Evolutionary conservation across 2,888 invertebrate genomes (phyloP).

Genomic region (Asteroscopus sphinx): DNA sequence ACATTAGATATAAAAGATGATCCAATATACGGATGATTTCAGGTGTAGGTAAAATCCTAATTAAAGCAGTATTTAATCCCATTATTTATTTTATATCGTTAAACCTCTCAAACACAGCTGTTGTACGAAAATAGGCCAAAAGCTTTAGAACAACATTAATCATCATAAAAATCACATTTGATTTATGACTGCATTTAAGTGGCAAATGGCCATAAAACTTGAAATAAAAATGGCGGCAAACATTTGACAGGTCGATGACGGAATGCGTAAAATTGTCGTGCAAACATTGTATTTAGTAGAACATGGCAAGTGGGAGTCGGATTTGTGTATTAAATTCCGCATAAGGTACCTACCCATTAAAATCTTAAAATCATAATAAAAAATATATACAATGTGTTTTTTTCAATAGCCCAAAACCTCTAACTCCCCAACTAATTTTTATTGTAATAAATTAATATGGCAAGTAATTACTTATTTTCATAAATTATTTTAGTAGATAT

Average conservation of each 20-base stretch:
- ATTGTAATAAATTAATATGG: too few species aligned
- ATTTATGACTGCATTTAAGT: conserved; percentile 57
- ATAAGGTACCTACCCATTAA: too few species aligned
- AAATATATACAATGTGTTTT: too few species aligned
- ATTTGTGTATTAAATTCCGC: conserved; percentile 11
- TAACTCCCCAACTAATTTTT: too few species aligned
- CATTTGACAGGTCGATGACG: conserved; percentile 54
- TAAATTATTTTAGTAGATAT: too few species aligned
- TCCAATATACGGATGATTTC: conserved; percentile 28
- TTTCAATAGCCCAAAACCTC: too few species aligned
- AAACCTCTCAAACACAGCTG: conserved; percentile 31
- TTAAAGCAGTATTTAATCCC: conserved; percentile 44
- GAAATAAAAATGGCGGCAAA: conserved; percentile 52
- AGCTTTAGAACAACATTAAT: conserved; percentile 51
- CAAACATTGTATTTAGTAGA: conserved; percentile 43
- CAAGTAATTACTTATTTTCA: too few species aligned
- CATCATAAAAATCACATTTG: conserved; percentile 54
- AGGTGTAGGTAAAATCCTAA: conserved; percentile 23
- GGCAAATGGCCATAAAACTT: conserved; percentile 50
- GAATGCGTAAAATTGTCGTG: conserved; percentile 50
- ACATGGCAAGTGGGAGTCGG: conserved; percentile 20
- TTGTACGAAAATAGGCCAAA: conserved; percentile 44
- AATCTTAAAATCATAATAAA: too few species aligned
- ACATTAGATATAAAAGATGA: conserved; percentile 24
- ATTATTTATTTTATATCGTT: conserved; percentile 52